Evolutionary conservation across 2,113 vertebrate species (phyloP), one percentile per base, ranked within the genome.

Genomic region (Peromyscus polionotus): DNA sequence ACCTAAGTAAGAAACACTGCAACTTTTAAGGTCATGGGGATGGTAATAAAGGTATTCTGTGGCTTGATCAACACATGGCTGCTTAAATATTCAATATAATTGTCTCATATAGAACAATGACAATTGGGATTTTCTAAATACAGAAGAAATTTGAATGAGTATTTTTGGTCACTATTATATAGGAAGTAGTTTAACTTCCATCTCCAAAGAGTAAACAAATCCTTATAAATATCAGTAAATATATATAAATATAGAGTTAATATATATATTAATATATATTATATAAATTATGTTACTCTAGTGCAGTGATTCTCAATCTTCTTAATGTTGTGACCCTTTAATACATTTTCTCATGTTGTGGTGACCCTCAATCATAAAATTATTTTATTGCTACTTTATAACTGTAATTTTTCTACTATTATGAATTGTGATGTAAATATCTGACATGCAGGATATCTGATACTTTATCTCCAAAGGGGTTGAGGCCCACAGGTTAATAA

Each of bases 191-290:
- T 91, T 63, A 95, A 9, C 57, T 13, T 73, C 28, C 19, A 33
- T 93, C 48, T 93, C 20, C 77, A 90, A 95, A 51, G 75, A 95
- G 63, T 88, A 89, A 86, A 72, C 67, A 95, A 88, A 86, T 54
- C 72, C 75, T 92, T 75, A 86, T 57, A 95, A 68, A 26, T 80
- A 61, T 65, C 7, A 10, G 7, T 65, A 65, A 26, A 65, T 65
- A 65, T 65, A 26, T 65, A 65, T 65, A 28, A 26, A 65, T 9
- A 65, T 61, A 54, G 12, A 54, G 13, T 54, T 13, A 54, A 54
- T 54, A 65, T 65, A 63, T 63, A 63, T 20, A 6, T 16, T 19
- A 63, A 42, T 26, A 63, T 63, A 20, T 80, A 80, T 54, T 19
- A 0, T 54, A 80, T 80, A 80, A 36, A 80, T 20, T 79, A 1